Evolutionary conservation across 1,140 invertebrate genomes (phyloP).

Genomic region (Drosophila pseudoobscura): DNA sequence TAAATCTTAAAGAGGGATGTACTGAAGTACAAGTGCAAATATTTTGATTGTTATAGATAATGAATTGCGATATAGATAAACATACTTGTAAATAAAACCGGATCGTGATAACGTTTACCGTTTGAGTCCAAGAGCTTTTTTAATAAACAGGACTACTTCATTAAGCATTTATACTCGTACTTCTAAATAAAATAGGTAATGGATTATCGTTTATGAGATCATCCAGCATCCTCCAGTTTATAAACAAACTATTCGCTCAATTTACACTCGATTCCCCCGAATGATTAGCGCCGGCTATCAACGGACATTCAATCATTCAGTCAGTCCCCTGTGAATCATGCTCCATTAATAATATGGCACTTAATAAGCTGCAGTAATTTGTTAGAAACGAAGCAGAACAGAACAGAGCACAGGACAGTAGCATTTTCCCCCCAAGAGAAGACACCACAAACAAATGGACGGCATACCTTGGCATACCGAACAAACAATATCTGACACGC

Average conservation of each 20-base stretch:
- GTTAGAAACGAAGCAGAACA: constrained; percentile 60
- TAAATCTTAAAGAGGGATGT: no score
- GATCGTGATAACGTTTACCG: no score
- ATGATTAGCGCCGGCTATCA: constrained; percentile 40
- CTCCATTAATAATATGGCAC: constrained; percentile 64
- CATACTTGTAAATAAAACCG: no score
- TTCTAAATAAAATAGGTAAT: no score
- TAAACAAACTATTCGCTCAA: constrained; percentile 15
- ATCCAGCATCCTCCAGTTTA: neutral
- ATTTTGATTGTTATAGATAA: no score
- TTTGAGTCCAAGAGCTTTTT: no score
- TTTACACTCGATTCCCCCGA: constrained; percentile 12
- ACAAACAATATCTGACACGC: constrained; percentile 71
- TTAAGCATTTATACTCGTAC: no score
- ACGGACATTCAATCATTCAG: constrained; percentile 47
- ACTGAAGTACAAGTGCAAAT: no score
- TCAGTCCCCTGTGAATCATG: constrained; percentile 30
- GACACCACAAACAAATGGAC: constrained; percentile 15
- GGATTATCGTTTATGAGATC: neutral
- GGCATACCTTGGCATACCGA: constrained; percentile 68
- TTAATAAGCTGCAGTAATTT: constrained; percentile 70
- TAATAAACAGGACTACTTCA: no score
- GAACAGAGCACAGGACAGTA: no score
- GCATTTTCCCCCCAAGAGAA: constrained; percentile 16
- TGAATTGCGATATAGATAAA: no score